Evolutionary conservation across 2,797 vertebrate species (phyloP).

Genomic region (Mallotus villosus): DNA sequence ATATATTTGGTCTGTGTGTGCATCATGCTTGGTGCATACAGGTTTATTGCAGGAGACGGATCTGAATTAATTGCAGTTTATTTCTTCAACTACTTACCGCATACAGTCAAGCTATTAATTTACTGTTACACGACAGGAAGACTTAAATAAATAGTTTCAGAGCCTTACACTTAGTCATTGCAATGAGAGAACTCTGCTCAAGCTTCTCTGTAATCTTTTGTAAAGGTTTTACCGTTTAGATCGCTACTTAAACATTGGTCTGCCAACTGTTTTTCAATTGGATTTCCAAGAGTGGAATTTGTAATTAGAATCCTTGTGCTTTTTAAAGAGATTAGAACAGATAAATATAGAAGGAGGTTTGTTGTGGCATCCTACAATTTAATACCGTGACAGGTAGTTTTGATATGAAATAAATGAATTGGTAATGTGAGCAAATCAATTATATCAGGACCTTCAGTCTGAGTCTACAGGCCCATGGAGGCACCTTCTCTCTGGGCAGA

Average conservation of each 20-base stretch:
- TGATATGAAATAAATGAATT: too few relatives aligned
- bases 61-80: constrained; percentile 3
- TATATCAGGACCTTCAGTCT: too few relatives aligned
- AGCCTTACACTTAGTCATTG: constrained; percentile 53
- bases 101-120: constrained; percentile 41
- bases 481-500: too few relatives aligned
- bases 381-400: too few relatives aligned
- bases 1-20: too few relatives aligned
- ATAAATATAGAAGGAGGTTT: constrained; percentile 30
- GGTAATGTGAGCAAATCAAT: too few relatives aligned
- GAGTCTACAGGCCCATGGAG: too few relatives aligned
- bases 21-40: not conserved
- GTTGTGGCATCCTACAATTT: not conserved
- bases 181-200: constrained; percentile 37
- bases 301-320: constrained; percentile 55
- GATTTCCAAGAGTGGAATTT: constrained; percentile 58
- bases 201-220: constrained; percentile 59
- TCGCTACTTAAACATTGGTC: constrained; percentile 42
- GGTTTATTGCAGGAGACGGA: not conserved
- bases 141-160: constrained; percentile 54
- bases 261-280: constrained; percentile 63
- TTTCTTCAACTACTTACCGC: constrained; percentile 4
- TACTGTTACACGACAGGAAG: constrained; percentile 41
- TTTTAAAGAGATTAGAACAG: constrained; percentile 66
- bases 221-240: constrained; percentile 64